Percentiles rank a stretch among this genome's conserved stretches.
Evolutionary conservation across 1,140 invertebrate genomes (phyloP).

Genomic region (Trissolcus basalis): DNA sequence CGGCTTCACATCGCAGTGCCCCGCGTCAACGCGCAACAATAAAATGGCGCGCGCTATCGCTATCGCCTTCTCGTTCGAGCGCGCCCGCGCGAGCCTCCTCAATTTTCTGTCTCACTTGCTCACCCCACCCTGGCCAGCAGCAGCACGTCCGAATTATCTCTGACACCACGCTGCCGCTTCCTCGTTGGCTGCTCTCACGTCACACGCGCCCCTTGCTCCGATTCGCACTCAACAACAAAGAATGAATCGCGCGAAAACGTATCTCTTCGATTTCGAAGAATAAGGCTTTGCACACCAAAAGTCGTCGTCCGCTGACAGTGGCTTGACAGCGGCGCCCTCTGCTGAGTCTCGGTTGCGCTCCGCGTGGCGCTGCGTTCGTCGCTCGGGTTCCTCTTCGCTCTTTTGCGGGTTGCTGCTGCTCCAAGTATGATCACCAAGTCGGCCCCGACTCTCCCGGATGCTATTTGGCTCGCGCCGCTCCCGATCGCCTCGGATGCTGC

Average conservation of each 20-base stretch:
- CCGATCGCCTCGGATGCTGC: too few relatives aligned
- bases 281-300: neutral
- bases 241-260: too few relatives aligned
- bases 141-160: too few relatives aligned
- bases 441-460: too few relatives aligned
- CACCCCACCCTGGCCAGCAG: conserved; percentile 25
- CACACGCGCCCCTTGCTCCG: too few relatives aligned
- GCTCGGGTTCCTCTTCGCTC: too few relatives aligned
- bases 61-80: neutral
- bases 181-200: too few relatives aligned
- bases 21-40: conserved; percentile 16
- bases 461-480: too few relatives aligned
- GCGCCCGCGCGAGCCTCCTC: conserved; percentile 1
- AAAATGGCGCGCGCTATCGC: neutral
- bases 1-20: conserved; percentile 38
- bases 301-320: conserved; percentile 43
- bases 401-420: too few relatives aligned
- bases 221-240: too few relatives aligned
- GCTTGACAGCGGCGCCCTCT: conserved; percentile 24
- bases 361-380: conserved; percentile 18
- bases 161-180: neutral
- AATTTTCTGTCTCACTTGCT: conserved; percentile 7
- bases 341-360: neutral
- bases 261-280: too few relatives aligned
- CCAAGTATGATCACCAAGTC: too few relatives aligned